phyloP scores from a whole-genome alignment of 2,888 invertebrate species.

The Lacanobia oleracea region DNA sequence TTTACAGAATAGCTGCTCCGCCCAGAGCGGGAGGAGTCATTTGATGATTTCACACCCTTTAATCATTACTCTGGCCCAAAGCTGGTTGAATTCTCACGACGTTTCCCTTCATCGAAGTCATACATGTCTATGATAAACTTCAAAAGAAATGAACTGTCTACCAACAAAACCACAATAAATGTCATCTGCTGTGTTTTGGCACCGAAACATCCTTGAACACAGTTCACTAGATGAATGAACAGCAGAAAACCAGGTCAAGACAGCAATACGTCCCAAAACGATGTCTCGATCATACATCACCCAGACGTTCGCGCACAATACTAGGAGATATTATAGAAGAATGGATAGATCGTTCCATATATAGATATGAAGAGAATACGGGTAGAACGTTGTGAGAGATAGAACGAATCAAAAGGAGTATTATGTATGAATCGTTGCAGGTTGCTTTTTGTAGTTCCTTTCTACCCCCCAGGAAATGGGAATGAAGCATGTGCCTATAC shows the following conservation, averaged over 20 bases:
- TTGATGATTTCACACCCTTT: too few species aligned
- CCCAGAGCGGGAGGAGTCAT: too few species aligned
- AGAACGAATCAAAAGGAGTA: neutral
- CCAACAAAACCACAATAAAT: neutral
- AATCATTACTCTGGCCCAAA: too few species aligned
- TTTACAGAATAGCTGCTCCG: too few species aligned
- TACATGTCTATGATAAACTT: too few species aligned
- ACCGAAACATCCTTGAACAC: neutral
- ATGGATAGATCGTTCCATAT: neutral
- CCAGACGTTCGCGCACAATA: constrained; percentile 26
- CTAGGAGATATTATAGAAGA: neutral
- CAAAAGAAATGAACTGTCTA: neutral
- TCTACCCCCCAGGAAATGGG: neutral
- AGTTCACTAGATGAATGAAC: constrained; percentile 28
- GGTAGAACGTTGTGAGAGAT: neutral
- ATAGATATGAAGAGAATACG: neutral
- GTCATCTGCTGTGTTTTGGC: neutral
- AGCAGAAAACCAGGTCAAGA: constrained; percentile 26
- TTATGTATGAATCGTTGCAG: too few species aligned
- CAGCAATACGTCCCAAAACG: constrained; percentile 25
- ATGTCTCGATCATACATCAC: constrained; percentile 56
- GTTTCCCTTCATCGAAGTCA: too few species aligned
- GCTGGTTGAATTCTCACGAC: too few species aligned
- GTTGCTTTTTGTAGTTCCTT: neutral
- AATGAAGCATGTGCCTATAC: too few species aligned